Evolutionary conservation across 2,113 vertebrate genomes (phyloP).

Genomic region (Nannobrachium achirus): DNA sequence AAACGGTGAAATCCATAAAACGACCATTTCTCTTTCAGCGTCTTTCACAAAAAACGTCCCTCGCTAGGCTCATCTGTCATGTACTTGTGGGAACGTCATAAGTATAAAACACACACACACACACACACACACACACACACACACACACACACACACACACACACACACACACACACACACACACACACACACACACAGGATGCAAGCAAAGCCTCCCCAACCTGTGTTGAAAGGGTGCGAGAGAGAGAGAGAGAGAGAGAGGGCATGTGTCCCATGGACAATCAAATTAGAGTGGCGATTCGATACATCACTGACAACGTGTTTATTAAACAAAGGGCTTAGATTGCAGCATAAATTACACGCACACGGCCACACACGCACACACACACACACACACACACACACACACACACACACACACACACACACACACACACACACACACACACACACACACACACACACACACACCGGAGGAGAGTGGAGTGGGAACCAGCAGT

Average conservation of each 20-base stretch:
- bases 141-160: too few relatives aligned
- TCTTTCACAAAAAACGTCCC: too few relatives aligned
- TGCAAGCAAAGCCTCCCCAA: too few relatives aligned
- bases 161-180: conserved; percentile 29
- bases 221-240: conserved; percentile 36
- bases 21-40: too few relatives aligned
- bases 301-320: conserved; percentile 81
- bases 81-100: too few relatives aligned
- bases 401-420: too few relatives aligned
- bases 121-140: background rate
- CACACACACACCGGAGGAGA: background rate
- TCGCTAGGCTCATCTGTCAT: too few relatives aligned
- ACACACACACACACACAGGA: too few relatives aligned
- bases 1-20: too few relatives aligned
- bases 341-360: conserved; percentile 69
- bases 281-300: conserved; percentile 73
- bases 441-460: too few relatives aligned
- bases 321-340: conserved; percentile 82
- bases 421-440: too few relatives aligned
- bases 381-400: too few relatives aligned
- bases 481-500: background rate
- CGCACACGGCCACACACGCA: conserved; percentile 19
- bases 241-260: conserved; percentile 1
- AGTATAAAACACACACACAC: background rate
- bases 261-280: conserved; percentile 59